phyloP scores from a whole-genome alignment of 1,140 invertebrate species.

The Odontomachus brunneus region DNA sequence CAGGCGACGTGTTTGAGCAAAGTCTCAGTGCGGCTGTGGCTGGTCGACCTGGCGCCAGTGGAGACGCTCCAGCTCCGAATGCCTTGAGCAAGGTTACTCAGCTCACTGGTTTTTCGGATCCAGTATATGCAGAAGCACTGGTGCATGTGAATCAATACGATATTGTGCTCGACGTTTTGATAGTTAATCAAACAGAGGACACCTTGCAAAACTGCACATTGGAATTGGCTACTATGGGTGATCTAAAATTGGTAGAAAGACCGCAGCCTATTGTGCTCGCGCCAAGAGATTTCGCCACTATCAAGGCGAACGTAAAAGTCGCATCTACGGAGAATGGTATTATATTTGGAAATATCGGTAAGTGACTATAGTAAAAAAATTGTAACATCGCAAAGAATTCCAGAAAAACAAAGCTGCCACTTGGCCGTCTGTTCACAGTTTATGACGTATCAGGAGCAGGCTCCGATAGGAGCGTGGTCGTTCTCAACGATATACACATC shows the following conservation, averaged over 20 bases:
- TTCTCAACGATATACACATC: conserved; percentile 99
- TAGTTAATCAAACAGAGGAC: conserved; percentile 99
- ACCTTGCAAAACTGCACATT: conserved; percentile 99
- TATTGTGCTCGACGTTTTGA: conserved; percentile 97
- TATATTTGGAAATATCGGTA: conserved; percentile 99
- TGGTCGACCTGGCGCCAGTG: conserved; percentile 86
- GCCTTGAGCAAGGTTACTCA: conserved; percentile 97
- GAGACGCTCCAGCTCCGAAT: conserved; percentile 86
- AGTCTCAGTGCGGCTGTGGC: conserved; percentile 96
- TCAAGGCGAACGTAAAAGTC: conserved; percentile 98
- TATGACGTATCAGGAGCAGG: conserved; percentile 97
- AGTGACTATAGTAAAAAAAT: neutral
- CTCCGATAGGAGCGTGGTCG: conserved; percentile 98
- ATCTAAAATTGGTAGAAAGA: conserved; percentile 99
- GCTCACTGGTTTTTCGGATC: conserved; percentile 99
- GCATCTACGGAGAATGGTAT: conserved; percentile 99
- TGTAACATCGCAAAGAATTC: no score
- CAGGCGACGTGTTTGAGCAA: conserved; percentile 97
- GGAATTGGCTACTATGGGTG: conserved; percentile 98
- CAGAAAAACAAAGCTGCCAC: neutral
- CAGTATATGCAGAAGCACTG: conserved; percentile 99
- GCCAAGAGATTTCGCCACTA: conserved; percentile 98
- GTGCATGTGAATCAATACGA: conserved; percentile 99
- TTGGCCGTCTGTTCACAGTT: conserved; percentile 86
- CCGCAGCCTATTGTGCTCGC: conserved; percentile 97